phyloP scores from a whole-genome alignment of 1,140 invertebrate genomes.

The Drosophila kepulauana region DNA sequence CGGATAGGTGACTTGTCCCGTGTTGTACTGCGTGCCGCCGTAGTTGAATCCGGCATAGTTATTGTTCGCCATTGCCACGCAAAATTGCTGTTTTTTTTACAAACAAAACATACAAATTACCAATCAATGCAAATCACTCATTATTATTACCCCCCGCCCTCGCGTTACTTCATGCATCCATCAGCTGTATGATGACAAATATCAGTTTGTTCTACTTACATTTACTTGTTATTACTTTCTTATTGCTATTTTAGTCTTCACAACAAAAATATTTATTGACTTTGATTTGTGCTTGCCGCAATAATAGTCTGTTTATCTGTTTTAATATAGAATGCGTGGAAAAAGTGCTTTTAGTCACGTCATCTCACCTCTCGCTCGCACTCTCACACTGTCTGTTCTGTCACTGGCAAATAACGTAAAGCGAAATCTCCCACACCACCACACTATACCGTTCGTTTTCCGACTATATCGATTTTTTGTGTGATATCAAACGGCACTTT shows the following conservation, averaged over 20 bases:
- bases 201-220: constrained; percentile 66
- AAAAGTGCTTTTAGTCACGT: constrained; percentile 79
- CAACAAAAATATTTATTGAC: constrained; percentile 50
- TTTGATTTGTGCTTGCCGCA: constrained; percentile 62
- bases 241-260: constrained; percentile 32
- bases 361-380: constrained; percentile 42
- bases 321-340: constrained; percentile 58
- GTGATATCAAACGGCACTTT: constrained; percentile 12
- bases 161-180: too few relatives aligned
- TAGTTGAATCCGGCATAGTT: constrained; percentile 97
- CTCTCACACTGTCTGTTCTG: not conserved
- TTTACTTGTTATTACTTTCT: constrained; percentile 52
- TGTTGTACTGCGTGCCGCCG: constrained; percentile 95
- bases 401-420: constrained; percentile 30
- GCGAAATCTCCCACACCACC: constrained; percentile 38
- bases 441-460: constrained; percentile 22
- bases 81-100: constrained; percentile 48
- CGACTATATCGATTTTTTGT: constrained; percentile 68
- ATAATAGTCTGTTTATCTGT: constrained; percentile 68
- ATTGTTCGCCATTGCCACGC: constrained; percentile 92
- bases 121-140: constrained; percentile 66
- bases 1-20: constrained; percentile 78
- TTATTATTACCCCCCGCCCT: not conserved
- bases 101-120: constrained; percentile 56
- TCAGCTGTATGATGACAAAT: constrained; percentile 3